Evolutionary conservation across 2,888 invertebrate genomes (phyloP), one percentile per base, ranked within the genome.

Genomic region (Cephalotes varians): DNA sequence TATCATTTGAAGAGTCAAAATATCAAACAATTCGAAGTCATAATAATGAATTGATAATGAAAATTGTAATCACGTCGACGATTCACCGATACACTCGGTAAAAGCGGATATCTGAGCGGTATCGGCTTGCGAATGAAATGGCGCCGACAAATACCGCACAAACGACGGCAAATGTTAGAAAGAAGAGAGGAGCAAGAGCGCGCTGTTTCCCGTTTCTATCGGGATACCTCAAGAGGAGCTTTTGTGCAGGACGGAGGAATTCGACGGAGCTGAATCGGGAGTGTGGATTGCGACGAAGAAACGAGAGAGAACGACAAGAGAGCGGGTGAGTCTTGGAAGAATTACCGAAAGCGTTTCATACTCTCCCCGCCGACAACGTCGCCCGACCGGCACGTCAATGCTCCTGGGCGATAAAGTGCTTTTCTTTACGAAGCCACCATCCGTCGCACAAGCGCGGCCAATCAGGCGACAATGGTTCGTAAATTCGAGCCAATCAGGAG

Each of bases 401-500:
- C 87, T 91, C 89, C 88, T 86, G 86, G 84, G 88, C 90, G 87
- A 92, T 92, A 91, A 93, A 92, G 92, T 91, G 86, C 91, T 92
- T 92, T 92, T 92, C 91, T 92, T 90, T 91, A 89, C 89, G 88
- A 86, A 90, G 89, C 88, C 88, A 88, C 88, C 90, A 91, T 89
- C 87, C 90, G 88, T 89, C 91, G 92, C 93, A 93, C 93, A 93
- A 94, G 91, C 92, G 91, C 90, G 91, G 92, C 92, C 94, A 94
- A 94, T 94, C 94, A 93, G 92, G 90, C 90, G 92, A 94, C 94
- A 94, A 94, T 94, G 92, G 93, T 88, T 92, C 93, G 93, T 93
- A 94, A 94, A 94, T 94, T 93, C 90, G 90, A 92, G 91, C 93
- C 94, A 94, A 94, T 94, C 93, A 93, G 91, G 86, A 89, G 89